Evolutionary conservation across 2,113 vertebrate species (phyloP).

Genomic region (Riparia riparia): DNA sequence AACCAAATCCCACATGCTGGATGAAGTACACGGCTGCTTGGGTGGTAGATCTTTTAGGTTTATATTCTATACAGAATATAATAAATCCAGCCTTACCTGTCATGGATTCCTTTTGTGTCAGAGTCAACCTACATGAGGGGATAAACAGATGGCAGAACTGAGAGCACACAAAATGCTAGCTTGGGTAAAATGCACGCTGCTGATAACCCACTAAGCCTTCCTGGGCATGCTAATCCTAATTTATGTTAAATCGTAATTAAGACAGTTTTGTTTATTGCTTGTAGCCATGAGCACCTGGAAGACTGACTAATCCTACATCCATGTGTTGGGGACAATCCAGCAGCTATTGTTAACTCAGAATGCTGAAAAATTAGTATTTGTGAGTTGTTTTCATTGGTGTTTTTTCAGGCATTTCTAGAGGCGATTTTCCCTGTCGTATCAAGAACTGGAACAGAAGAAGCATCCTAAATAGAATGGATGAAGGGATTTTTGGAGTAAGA

Average conservation of each 20-base stretch:
- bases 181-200: not conserved
- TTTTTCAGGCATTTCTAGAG: not conserved
- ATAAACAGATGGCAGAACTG: not conserved
- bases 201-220: conserved; percentile 31
- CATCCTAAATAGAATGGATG: not conserved
- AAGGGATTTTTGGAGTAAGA: conserved; percentile 14
- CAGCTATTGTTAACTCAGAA: not conserved
- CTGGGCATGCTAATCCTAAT: conserved; percentile 17
- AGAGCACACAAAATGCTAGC: not conserved
- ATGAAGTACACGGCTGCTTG: not conserved
- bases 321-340: not conserved
- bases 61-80: not conserved
- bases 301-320: conserved; percentile 34
- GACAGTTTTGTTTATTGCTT: conserved; percentile 20
- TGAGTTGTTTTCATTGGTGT: not conserved
- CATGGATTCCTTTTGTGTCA: not conserved
- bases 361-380: not conserved
- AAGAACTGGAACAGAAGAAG: not conserved
- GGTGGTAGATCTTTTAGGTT: not conserved
- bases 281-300: conserved; percentile 4
- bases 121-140: not conserved
- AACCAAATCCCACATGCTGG: not conserved
- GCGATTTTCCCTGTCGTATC: accelerated
- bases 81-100: not conserved
- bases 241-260: conserved; percentile 33